Evolutionary conservation across 2,113 vertebrate species (phyloP).

Genomic region (Sula dactylatra): DNA sequence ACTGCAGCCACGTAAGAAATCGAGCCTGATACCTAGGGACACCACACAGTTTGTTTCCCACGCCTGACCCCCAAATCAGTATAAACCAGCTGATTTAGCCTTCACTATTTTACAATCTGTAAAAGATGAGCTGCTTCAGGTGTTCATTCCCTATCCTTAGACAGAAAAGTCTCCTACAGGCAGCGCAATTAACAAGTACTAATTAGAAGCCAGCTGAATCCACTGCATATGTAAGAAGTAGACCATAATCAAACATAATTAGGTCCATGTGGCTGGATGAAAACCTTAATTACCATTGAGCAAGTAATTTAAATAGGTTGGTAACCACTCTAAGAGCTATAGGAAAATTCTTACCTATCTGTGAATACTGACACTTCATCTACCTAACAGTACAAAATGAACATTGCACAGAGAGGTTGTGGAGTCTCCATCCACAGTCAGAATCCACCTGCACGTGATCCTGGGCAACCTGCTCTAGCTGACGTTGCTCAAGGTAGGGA

Average conservation of each 20-base stretch:
- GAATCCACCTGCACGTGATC: not conserved
- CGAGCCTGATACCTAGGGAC: fast-evolving
- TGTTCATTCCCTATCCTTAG: not conserved
- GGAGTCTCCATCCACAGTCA: not conserved
- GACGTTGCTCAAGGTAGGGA: not conserved
- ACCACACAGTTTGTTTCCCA: not conserved
- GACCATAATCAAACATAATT: not conserved
- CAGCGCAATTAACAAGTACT: not conserved
- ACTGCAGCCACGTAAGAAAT: not conserved
- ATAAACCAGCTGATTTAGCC: not conserved
- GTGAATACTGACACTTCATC: not conserved
- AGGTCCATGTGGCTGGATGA: not conserved
- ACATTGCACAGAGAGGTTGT: not conserved
- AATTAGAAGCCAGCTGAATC: not conserved
- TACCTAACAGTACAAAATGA: not conserved
- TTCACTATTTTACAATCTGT: not conserved
- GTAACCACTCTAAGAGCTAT: not conserved
- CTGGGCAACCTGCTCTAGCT: not conserved
- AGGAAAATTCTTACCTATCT: not conserved
- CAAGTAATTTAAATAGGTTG: not conserved
- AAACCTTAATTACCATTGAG: not conserved
- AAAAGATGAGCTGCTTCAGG: not conserved
- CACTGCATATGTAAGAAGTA: not conserved
- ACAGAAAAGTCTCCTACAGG: not conserved
- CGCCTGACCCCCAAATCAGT: not conserved